These are phyloP conservation scores for Alces alces DNA, from an alignment of 2,113 vertebrate species.

Conservation along the genomic window DNA sequence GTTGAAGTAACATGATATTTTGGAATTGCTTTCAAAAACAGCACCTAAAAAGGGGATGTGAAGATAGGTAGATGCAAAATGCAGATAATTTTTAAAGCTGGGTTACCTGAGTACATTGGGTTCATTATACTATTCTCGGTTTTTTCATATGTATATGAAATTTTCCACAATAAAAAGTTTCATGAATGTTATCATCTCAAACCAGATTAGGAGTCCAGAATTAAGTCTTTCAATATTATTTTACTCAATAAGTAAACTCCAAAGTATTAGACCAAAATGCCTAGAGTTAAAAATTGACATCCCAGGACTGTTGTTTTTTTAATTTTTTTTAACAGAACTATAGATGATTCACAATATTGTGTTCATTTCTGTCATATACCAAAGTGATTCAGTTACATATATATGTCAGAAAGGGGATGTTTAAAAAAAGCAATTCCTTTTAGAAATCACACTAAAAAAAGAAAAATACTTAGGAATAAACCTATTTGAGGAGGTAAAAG, in stretches of 20 bases:
- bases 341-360: background rate
- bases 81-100: background rate
- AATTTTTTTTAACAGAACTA: background rate
- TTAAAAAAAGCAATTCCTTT: background rate
- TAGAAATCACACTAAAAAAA: background rate
- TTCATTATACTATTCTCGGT: background rate
- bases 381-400: background rate
- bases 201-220: background rate
- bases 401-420: background rate
- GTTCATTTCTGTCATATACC: background rate
- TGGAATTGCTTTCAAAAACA: constrained; percentile 13
- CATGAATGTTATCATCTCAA: background rate
- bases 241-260: background rate
- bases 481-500: background rate
- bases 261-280: background rate
- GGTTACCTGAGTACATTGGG: background rate
- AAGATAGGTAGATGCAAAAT: background rate
- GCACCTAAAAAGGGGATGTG: too few species aligned
- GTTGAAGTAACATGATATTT: background rate
- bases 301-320: background rate
- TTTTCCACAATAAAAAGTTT: background rate
- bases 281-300: background rate
- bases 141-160: background rate
- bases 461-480: background rate
- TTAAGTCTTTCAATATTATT: background rate